Evolutionary conservation across 2,888 invertebrate genomes (phyloP), one percentile per base, ranked within the genome.

Genomic region (Dugesia japonica): DNA sequence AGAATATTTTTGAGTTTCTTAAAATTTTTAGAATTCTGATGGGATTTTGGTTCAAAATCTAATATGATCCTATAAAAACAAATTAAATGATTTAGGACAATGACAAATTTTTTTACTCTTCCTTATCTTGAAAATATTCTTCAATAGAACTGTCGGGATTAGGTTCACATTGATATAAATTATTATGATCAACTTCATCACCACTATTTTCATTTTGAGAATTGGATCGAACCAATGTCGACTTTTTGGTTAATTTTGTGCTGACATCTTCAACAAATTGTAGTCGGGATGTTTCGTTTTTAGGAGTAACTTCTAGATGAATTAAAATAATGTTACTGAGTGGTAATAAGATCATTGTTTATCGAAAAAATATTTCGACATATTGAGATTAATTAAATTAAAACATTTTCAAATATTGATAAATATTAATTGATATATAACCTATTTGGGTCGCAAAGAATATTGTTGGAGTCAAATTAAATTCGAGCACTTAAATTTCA

Each of bases 1-100:
- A 56, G 56, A 56, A 56, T 56, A 23, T 56, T 56, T 56, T 56
- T 56, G 56, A 56, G 56, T 13, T 56, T 56, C 23, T 56, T 56
- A 7, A 56, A 56, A 56, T 56, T 56, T 23, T 56, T 56, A 20
- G 56, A 56, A 20, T 23, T 23, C 17, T 56, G 56, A 56, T 56
- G 56, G 23, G 56, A 56, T 56, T 56, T 56, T 13, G 17, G 56
- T 56, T 56, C 56, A 56, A 13, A 56, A n/a, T 56, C 56, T 23
- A 56, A 56, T 20, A 56, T n/a, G 17, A 56, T n/a, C 17, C 56
- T 56, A n/a, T n/a, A 23, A 56, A 56, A 38, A 38, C 13, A 38
- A 38, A 38, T 13, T 38, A 38, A n/a, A n/a, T n/a, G n/a, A n/a
- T 31, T 13, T 31, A 13, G 13, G 13, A 31, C 13, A 31, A 31